Conservation (phyloP, 2,797 vertebrate genomes). For the Coregonus suidteri region DNA sequence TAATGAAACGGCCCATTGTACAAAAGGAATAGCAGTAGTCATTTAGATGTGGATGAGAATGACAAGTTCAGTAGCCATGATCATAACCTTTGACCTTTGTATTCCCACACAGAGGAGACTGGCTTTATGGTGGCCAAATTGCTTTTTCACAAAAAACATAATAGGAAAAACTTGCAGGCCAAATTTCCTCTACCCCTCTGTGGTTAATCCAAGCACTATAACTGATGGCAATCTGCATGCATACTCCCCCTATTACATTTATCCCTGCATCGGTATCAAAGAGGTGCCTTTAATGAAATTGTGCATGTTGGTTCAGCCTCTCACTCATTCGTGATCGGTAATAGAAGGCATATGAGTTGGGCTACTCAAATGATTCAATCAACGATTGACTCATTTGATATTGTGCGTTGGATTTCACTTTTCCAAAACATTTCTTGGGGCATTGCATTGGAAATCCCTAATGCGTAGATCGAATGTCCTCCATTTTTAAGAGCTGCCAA, state of each 20-base stretch:
- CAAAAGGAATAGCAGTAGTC: too few relatives aligned
- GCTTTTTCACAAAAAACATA: not conserved
- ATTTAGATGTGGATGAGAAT: too few relatives aligned
- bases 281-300: conserved; percentile 25
- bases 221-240: conserved; percentile 30
- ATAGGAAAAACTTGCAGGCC: not conserved
- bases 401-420: conserved; percentile 33
- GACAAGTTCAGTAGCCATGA: not conserved
- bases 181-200: conserved; percentile 1
- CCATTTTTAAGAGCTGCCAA: conserved; percentile 21
- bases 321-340: conserved; percentile 29
- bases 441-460: conserved; percentile 24
- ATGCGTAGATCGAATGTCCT: conserved; percentile 34
- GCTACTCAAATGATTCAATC: conserved; percentile 25
- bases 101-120: not conserved
- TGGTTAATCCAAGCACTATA: not conserved
- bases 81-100: not conserved
- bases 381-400: conserved; percentile 37
- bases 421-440: conserved; percentile 36
- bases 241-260: conserved; percentile 28
- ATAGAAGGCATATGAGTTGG: conserved; percentile 24
- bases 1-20: too few relatives aligned
- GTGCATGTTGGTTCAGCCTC: conserved; percentile 5
- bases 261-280: conserved; percentile 26
- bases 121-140: not conserved